A percentile compares a stretch with the other conserved stretches of the same genome.
These are phyloP conservation scores for Gnatocerus cornutus DNA, from an alignment of 2,888 invertebrate genomes.

Conservation along the genomic window DNA sequence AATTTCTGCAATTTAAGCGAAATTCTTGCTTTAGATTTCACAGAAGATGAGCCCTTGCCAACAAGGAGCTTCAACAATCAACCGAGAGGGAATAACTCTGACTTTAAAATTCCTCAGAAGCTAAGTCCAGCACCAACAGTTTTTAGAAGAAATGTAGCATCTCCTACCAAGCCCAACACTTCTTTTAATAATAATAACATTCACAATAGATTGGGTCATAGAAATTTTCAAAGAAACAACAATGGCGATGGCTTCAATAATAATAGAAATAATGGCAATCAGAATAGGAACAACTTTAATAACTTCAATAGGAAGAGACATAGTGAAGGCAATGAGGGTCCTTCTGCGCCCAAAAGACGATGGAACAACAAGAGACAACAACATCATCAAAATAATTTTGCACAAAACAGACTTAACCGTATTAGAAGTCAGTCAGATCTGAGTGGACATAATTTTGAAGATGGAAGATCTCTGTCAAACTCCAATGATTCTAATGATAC, in stretches of 20 bases:
- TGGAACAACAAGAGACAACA: conserved; percentile 7
- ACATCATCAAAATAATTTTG: conserved; percentile 10
- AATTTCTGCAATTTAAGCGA: neutral
- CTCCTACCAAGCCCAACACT: neutral
- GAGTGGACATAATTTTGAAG: neutral
- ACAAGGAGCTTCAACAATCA: neutral
- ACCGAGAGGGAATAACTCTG: neutral
- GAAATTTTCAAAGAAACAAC: neutral
- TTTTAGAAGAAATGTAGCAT: neutral
- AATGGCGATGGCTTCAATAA: neutral
- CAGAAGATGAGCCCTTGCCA: conserved; percentile 11
- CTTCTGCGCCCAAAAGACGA: neutral
- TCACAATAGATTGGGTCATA: conserved; percentile 5
- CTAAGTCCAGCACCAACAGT: neutral
- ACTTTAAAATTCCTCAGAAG: no score
- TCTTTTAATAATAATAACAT: neutral
- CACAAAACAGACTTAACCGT: conserved; percentile 9
- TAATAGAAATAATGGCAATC: neutral
- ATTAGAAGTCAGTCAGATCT: conserved; percentile 15
- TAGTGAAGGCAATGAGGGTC: conserved; percentile 4
- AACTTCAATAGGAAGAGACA: conserved; percentile 25
- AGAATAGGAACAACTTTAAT: conserved; percentile 3
- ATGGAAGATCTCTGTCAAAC: neutral
- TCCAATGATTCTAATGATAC: conserved; percentile 13
- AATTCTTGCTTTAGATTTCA: conserved; percentile 8